These are phyloP conservation scores for Lagorchestes hirsutus DNA, from an alignment of 2,797 vertebrate genomes.

Conservation along the genomic window DNA sequence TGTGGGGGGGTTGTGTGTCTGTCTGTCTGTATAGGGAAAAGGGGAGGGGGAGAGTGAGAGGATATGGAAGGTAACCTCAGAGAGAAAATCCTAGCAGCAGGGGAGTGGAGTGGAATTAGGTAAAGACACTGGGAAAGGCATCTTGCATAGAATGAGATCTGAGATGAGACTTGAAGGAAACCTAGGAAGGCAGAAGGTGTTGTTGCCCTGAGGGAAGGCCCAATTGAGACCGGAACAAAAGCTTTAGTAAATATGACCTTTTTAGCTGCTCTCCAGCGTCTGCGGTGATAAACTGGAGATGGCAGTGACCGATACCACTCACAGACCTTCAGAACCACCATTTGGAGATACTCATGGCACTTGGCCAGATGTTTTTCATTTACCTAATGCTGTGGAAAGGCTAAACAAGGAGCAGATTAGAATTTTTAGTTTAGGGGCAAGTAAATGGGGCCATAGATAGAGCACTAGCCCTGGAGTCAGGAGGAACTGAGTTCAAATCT, in stretches of 20 bases:
- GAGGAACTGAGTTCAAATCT: neutral
- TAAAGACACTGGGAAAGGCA: neutral
- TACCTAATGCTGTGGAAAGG: slow-evolving; percentile 24
- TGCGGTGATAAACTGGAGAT: neutral
- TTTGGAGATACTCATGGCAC: slow-evolving; percentile 45
- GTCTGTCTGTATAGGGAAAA: no score
- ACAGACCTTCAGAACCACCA: neutral
- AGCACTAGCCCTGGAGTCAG: neutral
- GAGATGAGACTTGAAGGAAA: neutral
- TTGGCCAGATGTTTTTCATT: slow-evolving; percentile 50
- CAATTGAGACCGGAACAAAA: neutral
- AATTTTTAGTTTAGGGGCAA: neutral
- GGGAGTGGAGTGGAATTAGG: neutral
- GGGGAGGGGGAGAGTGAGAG: neutral
- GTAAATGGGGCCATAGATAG: neutral
- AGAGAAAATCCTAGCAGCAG: neutral
- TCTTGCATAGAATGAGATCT: neutral
- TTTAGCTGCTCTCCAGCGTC: neutral
- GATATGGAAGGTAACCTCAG: neutral
- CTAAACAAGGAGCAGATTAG: slow-evolving; percentile 36
- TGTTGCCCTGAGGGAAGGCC: neutral
- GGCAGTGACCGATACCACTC: neutral
- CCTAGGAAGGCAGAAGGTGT: neutral
- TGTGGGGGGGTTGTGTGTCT: no score
- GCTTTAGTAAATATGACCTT: neutral